Percentiles rank a stretch among this genome's conserved stretches.
phyloP scores from a whole-genome alignment of 2,888 invertebrate species.

The Trissoscelio sp. region DNA sequence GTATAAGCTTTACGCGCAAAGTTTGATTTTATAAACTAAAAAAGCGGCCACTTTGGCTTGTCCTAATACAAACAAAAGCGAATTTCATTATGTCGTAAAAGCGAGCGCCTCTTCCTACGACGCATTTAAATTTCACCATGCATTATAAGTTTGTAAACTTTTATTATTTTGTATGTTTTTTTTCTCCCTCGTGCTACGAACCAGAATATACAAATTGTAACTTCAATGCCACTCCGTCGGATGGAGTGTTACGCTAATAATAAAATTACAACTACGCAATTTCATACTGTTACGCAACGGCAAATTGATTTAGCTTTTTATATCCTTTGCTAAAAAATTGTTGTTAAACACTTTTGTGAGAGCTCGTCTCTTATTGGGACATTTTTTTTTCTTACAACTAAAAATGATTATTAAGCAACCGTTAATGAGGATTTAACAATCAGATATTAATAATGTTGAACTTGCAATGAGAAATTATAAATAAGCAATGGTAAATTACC shows the following conservation, averaged over 20 bases:
- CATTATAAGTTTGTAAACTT: conserved; percentile 12
- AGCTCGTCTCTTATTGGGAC: too few relatives aligned
- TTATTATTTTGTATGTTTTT: not conserved
- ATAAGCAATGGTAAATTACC: too few relatives aligned
- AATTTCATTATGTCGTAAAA: conserved; percentile 36
- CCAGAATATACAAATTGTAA: not conserved
- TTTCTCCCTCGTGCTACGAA: not conserved
- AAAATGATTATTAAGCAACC: too few relatives aligned
- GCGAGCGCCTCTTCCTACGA: conserved; percentile 3
- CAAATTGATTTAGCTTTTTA: not conserved
- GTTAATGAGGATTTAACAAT: too few relatives aligned
- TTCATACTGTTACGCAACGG: not conserved
- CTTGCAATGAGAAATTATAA: too few relatives aligned
- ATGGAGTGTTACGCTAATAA: not conserved
- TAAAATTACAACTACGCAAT: not conserved
- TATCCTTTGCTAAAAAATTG: too few relatives aligned
- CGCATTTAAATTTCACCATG: conserved; percentile 15
- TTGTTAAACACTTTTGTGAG: too few relatives aligned
- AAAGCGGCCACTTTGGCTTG: conserved; percentile 5
- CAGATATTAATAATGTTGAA: too few relatives aligned
- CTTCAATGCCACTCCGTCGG: not conserved
- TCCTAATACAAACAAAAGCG: conserved; percentile 11
- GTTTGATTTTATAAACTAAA: conserved; percentile 43
- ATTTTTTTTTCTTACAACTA: too few relatives aligned
- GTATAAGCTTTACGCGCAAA: too few relatives aligned